A percentile compares a stretch with the other conserved stretches of the same genome.
phyloP scores from a whole-genome alignment of 2,797 vertebrate species.

The Avahi laniger region DNA sequence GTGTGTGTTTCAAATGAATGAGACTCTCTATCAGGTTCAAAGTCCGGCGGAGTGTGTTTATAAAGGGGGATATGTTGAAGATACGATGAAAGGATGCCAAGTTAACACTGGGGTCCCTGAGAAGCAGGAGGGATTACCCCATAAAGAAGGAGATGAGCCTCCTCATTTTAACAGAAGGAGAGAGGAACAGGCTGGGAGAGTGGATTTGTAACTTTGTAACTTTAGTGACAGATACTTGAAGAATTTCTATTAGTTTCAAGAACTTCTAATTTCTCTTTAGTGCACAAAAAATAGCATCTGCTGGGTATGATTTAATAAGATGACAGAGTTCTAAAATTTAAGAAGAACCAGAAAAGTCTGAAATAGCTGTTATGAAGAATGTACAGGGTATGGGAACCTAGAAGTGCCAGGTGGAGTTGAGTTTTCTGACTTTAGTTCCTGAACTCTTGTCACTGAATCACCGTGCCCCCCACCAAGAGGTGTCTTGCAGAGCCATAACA shows the following conservation, averaged over 20 bases:
- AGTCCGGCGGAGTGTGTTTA: not conserved
- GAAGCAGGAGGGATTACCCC: not conserved
- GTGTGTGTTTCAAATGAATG: not conserved
- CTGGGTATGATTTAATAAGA: not conserved
- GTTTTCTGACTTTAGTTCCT: not conserved
- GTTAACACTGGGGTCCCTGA: not conserved
- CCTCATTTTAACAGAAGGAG: not conserved
- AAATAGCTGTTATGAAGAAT: not conserved
- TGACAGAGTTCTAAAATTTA: not conserved
- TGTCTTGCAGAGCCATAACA: not conserved
- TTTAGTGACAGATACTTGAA: not conserved
- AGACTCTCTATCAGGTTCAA: not conserved
- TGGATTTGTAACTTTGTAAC: not conserved
- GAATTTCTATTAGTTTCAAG: not conserved
- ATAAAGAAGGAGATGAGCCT: not conserved
- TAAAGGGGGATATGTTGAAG: not conserved
- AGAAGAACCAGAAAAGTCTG: not conserved
- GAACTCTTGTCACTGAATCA: not conserved
- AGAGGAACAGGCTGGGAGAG: not conserved
- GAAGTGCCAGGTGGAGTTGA: not conserved
- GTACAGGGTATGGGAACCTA: too few relatives aligned
- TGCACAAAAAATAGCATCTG: not conserved
- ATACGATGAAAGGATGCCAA: not conserved
- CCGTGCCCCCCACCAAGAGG: rapidly evolving
- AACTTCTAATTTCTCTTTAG: not conserved